Percentiles rank a stretch among this genome's conserved stretches.
Evolutionary conservation across 1,140 invertebrate genomes (phyloP).

Genomic region (Nasonia vitripennis): DNA sequence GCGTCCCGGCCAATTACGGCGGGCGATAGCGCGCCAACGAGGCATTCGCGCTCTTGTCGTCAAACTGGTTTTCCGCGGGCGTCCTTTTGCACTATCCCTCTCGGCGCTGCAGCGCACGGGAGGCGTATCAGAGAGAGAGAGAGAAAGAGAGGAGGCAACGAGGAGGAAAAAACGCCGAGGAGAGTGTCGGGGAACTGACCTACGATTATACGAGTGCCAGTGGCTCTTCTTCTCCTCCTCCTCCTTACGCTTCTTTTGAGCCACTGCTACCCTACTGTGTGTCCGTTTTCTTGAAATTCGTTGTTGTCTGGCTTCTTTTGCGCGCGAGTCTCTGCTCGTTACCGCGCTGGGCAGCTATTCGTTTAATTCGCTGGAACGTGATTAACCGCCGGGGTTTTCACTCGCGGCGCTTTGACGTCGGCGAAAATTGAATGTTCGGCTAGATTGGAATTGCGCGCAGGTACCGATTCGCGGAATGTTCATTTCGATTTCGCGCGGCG

Average conservation of each 20-base stretch:
- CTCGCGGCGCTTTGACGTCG: not conserved
- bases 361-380: not conserved
- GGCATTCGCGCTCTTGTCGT: slow-evolving; percentile 59
- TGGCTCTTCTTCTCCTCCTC: not conserved
- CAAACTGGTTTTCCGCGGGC: slow-evolving; percentile 67
- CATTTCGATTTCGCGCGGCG: not conserved
- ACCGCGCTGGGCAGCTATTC: no score
- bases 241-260: not conserved
- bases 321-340: not conserved
- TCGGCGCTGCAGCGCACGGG: not conserved
- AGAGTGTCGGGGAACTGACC: slow-evolving; percentile 41
- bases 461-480: not conserved
- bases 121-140: not conserved
- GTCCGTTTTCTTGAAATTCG: slow-evolving; percentile 5
- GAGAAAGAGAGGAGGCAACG: not conserved
- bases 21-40: slow-evolving; percentile 27
- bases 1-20: slow-evolving; percentile 50
- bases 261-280: not conserved
- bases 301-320: not conserved
- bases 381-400: not conserved
- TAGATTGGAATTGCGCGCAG: not conserved
- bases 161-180: slow-evolving; percentile 31
- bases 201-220: slow-evolving; percentile 44
- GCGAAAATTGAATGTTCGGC: not conserved
- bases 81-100: slow-evolving; percentile 24